Evolutionary conservation across 2,113 vertebrate species (phyloP).

Genomic region (Callochromis pleurospilus): DNA sequence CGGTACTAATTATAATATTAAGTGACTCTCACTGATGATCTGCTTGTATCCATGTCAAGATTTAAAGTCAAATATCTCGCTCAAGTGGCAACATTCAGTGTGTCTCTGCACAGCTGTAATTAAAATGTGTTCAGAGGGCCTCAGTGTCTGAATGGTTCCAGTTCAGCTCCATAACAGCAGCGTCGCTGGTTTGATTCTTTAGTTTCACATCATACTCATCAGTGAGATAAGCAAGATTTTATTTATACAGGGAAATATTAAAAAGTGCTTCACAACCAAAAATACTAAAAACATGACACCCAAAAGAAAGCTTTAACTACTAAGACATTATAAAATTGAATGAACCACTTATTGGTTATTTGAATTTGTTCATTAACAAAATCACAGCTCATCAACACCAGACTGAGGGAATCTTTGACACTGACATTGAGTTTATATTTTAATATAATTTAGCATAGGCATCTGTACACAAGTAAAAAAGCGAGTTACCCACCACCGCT

Average conservation of each 20-base stretch:
- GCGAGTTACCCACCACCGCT: rapidly evolving
- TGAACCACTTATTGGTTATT: rapidly evolving
- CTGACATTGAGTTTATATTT: too few species aligned
- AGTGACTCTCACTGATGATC: neutral
- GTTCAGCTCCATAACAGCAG: neutral
- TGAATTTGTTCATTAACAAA: too few species aligned
- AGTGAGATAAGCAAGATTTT: neutral
- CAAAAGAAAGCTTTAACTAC: too few species aligned
- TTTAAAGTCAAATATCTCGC: rapidly evolving
- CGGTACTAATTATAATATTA: rapidly evolving
- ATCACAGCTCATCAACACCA: too few species aligned
- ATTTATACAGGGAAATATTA: neutral
- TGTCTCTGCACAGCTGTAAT: neutral
- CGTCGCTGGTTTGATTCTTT: rapidly evolving
- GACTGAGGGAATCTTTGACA: too few species aligned
- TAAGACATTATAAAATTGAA: too few species aligned
- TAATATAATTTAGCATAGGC: too few species aligned
- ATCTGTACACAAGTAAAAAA: too few species aligned
- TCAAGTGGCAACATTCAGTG: neutral
- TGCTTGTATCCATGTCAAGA: neutral
- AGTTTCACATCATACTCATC: neutral
- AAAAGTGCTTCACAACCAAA: too few species aligned
- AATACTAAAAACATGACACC: too few species aligned
- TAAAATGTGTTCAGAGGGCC: neutral
- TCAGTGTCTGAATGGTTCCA: neutral